phyloP scores from a whole-genome alignment of 2,113 vertebrate genomes.

The Ochotona curzoniae region DNA sequence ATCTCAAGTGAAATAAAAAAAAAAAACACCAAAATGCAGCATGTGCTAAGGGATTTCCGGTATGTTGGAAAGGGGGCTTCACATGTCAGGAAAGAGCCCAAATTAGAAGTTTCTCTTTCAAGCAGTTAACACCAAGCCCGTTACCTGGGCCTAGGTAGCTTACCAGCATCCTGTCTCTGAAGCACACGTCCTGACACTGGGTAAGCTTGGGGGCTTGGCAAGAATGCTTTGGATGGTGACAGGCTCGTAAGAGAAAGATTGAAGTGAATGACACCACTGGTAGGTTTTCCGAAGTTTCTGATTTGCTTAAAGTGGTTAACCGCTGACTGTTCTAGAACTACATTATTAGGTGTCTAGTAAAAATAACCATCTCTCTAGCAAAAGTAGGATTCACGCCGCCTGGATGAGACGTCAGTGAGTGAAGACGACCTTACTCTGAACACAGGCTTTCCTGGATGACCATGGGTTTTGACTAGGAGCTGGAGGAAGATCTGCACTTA shows the following conservation, averaged over 20 bases:
- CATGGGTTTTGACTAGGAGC: neutral
- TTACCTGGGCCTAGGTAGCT: neutral
- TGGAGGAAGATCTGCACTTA: neutral
- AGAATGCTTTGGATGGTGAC: neutral
- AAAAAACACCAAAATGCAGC: too few relatives aligned
- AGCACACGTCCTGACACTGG: neutral
- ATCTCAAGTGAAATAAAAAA: neutral
- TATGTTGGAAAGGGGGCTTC: neutral
- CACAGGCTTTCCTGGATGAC: neutral
- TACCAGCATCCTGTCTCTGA: neutral
- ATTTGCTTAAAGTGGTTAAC: neutral
- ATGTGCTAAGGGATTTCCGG: neutral
- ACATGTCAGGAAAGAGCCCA: neutral
- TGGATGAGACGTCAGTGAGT: neutral
- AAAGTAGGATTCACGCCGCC: neutral
- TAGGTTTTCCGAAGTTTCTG: neutral
- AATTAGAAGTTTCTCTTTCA: neutral
- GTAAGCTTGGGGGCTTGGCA: neutral
- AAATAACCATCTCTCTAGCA: neutral
- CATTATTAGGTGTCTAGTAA: neutral
- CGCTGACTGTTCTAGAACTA: neutral
- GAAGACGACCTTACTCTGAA: neutral
- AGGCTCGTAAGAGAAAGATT: neutral
- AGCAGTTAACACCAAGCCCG: neutral
- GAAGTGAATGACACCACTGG: neutral